Base-by-base conservation (phyloP, 2,888 invertebrate genomes). In the Drosophila mimica region DNA sequence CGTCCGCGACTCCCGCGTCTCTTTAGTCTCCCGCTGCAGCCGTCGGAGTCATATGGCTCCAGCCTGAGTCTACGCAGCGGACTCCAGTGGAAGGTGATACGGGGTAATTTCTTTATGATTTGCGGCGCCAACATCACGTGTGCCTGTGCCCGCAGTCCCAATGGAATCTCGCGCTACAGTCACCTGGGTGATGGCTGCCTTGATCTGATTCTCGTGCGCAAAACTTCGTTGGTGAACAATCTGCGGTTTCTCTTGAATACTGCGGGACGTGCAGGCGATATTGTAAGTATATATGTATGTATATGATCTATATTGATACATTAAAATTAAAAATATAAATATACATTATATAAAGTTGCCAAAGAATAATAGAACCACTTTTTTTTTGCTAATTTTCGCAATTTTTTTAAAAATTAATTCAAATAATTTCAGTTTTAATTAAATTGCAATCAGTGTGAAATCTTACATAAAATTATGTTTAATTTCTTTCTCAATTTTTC, bases 181-280 rank as follows among this genome's bases (percentile, higher is more conserved):
- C 97, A 97, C 92, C 93, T 97, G 46, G 97, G 97, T 0, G 96
- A 97, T 92, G 97, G 97, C 34, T 96, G 95, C 91, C 94, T 96
- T 70, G 96, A 97, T 93, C 94, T 97, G 77, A 95, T 97, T 75
- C 92, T 97, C 48, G 95, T 97, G 43, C 94, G 95, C 52, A 95
- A 96, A 88, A 96, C 97, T 28, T 95, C 96, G 28, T 91, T 97
- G 65, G 89, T 96, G 46, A 96, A 97, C 89, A 96, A 96, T 91
- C 92, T 97, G 51, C 94, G 95, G 73, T 95, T 97, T 89, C 93
- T 97, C 56, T 91, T 96, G 36, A 94, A 95, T 75, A 94, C 95
- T 57, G 94, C 95, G 57, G 95, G 95, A 76, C 95, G 94, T 86
- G 94, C 94, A 81, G 94, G 95, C 73, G 95, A 95, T 90, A 94